Base-by-base conservation (phyloP, 2,113 vertebrate species). In the Manacus vitellinus region DNA sequence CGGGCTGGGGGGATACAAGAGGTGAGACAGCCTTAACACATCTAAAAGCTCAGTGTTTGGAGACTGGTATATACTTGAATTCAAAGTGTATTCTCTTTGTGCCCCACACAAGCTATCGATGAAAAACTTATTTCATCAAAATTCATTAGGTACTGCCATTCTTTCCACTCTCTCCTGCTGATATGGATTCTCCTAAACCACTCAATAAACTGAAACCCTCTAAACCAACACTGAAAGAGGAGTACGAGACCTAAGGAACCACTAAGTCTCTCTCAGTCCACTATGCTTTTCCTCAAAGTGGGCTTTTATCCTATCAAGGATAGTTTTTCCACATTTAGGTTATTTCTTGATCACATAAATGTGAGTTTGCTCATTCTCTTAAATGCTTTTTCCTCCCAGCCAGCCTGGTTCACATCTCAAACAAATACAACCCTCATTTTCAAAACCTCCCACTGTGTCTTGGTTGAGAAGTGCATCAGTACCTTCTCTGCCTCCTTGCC, bases 1-100 rank as follows among this genome's bases (percentile, higher is more conserved):
- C 99, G 0, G 99, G 99, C 65, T 99, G 99, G 99, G 99, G 99
- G 8, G 99, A 99, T 1, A 99, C 99, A 78, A 94, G 96, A 98
- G 99, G 99, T 99, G 61, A 98, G 97, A 54, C 2, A 22, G 7
- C 4, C 4, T 46, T 58, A 52, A 24, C 7, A 23, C 6, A 19
- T n/a, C 31, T 62, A 15, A 79, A 85, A 85, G 24, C 11, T 92
- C 33, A 43, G 4, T 82, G 25, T 83, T 46, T 74, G 35, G 28
- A 80, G 35, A 31, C 24, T 58, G 46, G 4, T 76, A 18, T 23
- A 44, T n/a, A 24, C 35, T 47, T 49, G 24, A 52, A 55, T 33
- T 39, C 37, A 74, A 31, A 49, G 14, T 8, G 14, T 46, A 20
- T 43, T 51, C 12, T 70, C 58, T 90, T 44, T 56, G 17, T 37